Percentiles rank a stretch among this genome's conserved stretches.
Evolutionary conservation across 1,140 invertebrate genomes (phyloP).

Genomic region (Platyscapa corneri): DNA sequence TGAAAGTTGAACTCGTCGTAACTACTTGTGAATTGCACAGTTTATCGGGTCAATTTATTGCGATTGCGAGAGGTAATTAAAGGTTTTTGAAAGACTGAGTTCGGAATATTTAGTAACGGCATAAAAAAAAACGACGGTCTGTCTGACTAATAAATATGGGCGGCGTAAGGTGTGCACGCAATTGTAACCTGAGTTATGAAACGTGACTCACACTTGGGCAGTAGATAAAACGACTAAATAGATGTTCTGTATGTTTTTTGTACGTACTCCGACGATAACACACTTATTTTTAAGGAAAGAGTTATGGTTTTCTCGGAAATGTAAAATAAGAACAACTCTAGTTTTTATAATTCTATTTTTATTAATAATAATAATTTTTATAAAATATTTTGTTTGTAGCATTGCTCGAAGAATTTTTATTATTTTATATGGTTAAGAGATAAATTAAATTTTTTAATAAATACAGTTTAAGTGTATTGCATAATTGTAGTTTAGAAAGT

Average conservation of each 20-base stretch:
- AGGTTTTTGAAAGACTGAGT: background rate
- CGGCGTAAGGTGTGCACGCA: background rate
- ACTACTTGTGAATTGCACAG: too few species aligned
- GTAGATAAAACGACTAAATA: slow-evolving; percentile 4
- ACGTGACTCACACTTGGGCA: background rate
- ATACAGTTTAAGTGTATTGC: too few species aligned
- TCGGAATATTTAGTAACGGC: background rate
- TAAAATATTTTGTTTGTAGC: too few species aligned
- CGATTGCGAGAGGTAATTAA: background rate
- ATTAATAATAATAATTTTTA: too few species aligned
- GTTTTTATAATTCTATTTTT: too few species aligned
- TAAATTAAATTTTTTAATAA: too few species aligned
- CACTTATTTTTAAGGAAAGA: background rate
- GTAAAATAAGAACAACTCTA: too few species aligned
- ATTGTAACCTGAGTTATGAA: background rate
- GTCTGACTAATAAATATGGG: background rate
- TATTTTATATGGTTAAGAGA: too few species aligned
- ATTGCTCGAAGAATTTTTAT: too few species aligned
- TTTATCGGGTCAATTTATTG: background rate
- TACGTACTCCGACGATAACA: background rate
- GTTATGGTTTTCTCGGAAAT: background rate
- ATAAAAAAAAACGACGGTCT: background rate
- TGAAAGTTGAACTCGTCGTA: too few species aligned
- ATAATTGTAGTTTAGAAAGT: too few species aligned
- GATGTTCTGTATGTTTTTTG: background rate